Conservation (phyloP, 1,140 invertebrate genomes). For the Drosophila tristis region DNA sequence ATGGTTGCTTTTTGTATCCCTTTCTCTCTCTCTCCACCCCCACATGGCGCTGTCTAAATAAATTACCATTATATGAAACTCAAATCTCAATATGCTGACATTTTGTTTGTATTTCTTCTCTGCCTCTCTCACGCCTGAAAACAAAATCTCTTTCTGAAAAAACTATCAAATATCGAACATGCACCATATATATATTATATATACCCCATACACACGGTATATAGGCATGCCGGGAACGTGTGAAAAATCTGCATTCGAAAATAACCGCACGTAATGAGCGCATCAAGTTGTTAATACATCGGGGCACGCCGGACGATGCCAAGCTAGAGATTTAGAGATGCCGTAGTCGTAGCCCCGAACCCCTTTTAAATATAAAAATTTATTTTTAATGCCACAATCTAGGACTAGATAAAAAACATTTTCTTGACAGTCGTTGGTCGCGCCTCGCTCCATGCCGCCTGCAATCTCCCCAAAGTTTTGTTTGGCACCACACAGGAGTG, state of each 20-base stretch:
- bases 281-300: constrained; percentile 93
- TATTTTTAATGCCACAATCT: constrained; percentile 48
- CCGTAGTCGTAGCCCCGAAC: constrained; percentile 21
- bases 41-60: constrained; percentile 50
- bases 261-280: constrained; percentile 93
- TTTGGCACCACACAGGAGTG: constrained; percentile 11
- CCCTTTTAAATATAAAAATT: constrained; percentile 54
- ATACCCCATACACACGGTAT: constrained; percentile 42
- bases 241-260: constrained; percentile 94
- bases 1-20: constrained; percentile 66
- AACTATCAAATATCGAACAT: constrained; percentile 24
- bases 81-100: constrained; percentile 57
- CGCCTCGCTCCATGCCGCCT: background rate
- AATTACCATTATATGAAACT: constrained; percentile 53
- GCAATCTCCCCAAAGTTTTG: constrained; percentile 34
- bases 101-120: constrained; percentile 62
- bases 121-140: constrained; percentile 60
- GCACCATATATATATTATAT: constrained; percentile 51
- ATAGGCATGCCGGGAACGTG: constrained; percentile 93
- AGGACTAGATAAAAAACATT: constrained; percentile 62
- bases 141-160: constrained; percentile 36
- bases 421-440: constrained; percentile 6
- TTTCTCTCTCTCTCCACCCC: constrained; percentile 3
- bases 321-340: constrained; percentile 78
- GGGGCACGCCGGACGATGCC: constrained; percentile 90